phyloP scores from a whole-genome alignment of 30 jellyfish, hydroid and myxozoan species.

The Catostylus mosaicus region DNA sequence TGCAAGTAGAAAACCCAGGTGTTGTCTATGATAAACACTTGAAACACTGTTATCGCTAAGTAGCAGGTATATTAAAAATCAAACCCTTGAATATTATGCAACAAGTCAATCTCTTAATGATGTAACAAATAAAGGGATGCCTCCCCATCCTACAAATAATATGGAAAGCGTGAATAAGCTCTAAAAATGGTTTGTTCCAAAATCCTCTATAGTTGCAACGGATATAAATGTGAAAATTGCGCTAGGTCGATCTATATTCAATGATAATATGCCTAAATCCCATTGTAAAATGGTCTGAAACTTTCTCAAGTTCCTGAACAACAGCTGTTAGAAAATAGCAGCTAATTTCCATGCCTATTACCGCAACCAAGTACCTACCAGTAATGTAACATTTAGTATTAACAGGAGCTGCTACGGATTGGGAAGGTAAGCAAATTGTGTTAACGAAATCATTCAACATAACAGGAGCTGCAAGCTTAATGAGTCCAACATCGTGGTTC shows the following conservation, averaged over 20 bases:
- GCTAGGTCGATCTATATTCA: no score
- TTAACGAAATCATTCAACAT: conserved; percentile 25
- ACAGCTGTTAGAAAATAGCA: no score
- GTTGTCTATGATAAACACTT: no score
- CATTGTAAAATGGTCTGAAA: no score
- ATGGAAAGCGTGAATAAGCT: not conserved
- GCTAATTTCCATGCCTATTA: no score
- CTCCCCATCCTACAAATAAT: not conserved
- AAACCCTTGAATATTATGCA: not conserved
- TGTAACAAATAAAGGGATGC: not conserved
- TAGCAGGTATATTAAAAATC: not conserved
- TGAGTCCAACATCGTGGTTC: conserved; percentile 36
- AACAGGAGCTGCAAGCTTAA: conserved; percentile 34
- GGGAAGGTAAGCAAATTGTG: conserved; percentile 43
- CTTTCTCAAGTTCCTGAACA: no score
- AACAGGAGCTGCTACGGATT: conserved; percentile 8
- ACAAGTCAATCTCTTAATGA: not conserved
- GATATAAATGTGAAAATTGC: not conserved
- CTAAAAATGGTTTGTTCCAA: no score
- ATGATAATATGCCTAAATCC: no score
- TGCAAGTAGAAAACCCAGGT: no score
- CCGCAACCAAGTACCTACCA: conserved; percentile 19
- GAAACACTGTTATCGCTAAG: not conserved
- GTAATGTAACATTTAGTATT: conserved; percentile 46
- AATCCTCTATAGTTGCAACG: not conserved